Evolutionary conservation across 1,140 invertebrate species (phyloP).

Genomic region (Drosophila mojavensis): DNA sequence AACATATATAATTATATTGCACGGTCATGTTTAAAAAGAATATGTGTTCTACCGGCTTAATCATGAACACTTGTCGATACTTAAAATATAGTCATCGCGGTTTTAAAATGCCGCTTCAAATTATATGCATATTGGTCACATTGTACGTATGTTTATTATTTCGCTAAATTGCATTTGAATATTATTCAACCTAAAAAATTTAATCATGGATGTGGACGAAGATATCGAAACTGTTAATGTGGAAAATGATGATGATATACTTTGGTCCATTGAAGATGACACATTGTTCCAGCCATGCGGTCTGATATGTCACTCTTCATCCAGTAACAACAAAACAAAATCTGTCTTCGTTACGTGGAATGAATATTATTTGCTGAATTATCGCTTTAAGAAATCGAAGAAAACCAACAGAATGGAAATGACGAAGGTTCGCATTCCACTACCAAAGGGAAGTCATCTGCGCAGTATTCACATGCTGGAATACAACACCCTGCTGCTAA

Average conservation of each 20-base stretch:
- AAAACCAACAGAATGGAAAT: slow-evolving; percentile 51
- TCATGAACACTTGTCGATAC: not conserved
- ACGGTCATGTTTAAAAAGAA: no score
- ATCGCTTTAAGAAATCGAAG: slow-evolving; percentile 64
- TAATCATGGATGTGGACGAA: slow-evolving; percentile 29
- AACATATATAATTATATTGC: no score
- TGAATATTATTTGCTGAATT: slow-evolving; percentile 71
- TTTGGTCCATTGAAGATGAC: slow-evolving; percentile 74
- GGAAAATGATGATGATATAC: slow-evolving; percentile 29
- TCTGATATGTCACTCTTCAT: slow-evolving; percentile 54
- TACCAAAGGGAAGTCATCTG: slow-evolving; percentile 45
- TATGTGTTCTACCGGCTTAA: no score
- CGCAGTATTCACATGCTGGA: slow-evolving; percentile 62
- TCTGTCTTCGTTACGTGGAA: slow-evolving; percentile 78
- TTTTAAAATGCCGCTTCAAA: not conserved
- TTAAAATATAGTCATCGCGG: not conserved
- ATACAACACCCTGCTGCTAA: slow-evolving; percentile 68
- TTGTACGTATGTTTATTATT: slow-evolving; percentile 5
- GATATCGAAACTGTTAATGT: not conserved
- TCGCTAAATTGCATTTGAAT: slow-evolving; percentile 21
- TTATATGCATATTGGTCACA: slow-evolving; percentile 24
- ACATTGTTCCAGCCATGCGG: slow-evolving; percentile 67
- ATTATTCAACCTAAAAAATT: not conserved
- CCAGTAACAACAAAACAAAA: slow-evolving; percentile 50
- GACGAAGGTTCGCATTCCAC: slow-evolving; percentile 61